Base-by-base conservation (phyloP, 1,140 invertebrate genomes). In the Sycophaga agraensis region DNA sequence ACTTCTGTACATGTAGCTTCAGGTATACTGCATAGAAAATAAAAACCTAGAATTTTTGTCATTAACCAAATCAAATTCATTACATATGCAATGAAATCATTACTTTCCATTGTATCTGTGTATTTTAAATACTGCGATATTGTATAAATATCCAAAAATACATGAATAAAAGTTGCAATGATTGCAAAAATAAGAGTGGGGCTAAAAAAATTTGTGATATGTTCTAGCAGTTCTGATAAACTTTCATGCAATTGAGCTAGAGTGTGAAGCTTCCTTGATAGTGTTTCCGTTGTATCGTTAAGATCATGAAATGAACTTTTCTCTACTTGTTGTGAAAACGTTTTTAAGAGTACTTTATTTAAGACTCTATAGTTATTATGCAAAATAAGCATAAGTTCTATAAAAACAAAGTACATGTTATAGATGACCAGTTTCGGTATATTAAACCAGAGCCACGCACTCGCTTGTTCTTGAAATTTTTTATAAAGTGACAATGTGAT, bases 1-100 rank as follows among this genome's bases (percentile, higher is more conserved):
- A 57, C 55, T 57, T 57, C 42, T 31, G 28, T 7, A 16, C 26
- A 34, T 14, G 22, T 22, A 19, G 55, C 21, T 12, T 57, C 55
- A 2, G 55, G 43, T 14, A 57, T n/a, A 14, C 42, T 46, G 55
- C 55, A 57, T 6, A 57, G 1, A n/a, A 57, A 57, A 24, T 57
- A 57, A 16, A 57, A 21, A 1, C 42, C 55, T 8, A 57, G 12
- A 3, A 57, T 2, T 12, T 57, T 57, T 0, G 55, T 46, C 7
- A 12, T 5, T 6, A 57, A 4, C 42, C 42, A 57, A 1, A 57
- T 19, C 4, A 57, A 21, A 26, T 22, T 22, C 1, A 46, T 22
- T 2, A 31, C 3, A 12, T 22, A 57, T 1, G 43, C 34, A 22
- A 34, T 9, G 16, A 35, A 22, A 7, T 56, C 54, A 9, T 9